Conservation (phyloP, 1,140 invertebrate genomes). For the Popillia japonica region DNA sequence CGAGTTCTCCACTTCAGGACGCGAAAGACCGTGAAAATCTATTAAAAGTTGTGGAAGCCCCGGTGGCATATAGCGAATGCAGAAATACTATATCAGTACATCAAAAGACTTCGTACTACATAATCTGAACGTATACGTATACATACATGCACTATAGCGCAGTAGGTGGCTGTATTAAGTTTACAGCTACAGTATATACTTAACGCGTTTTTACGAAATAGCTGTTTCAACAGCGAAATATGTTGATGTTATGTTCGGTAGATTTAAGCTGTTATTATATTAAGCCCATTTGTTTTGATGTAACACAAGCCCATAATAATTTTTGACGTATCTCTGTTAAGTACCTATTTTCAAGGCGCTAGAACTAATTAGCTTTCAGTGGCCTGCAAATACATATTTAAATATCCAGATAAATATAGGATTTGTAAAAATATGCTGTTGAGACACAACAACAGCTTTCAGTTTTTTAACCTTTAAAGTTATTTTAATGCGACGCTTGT, state of each 20-base stretch:
- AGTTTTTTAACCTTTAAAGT: too few relatives aligned
- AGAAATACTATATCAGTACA: conserved; percentile 17
- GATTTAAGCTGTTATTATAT: background rate
- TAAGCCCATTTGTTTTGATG: too few relatives aligned
- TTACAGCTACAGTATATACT: background rate
- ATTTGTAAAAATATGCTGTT: too few relatives aligned
- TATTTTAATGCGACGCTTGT: too few relatives aligned
- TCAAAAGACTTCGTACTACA: conserved; percentile 13
- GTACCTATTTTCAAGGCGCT: too few relatives aligned
- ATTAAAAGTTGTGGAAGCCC: conserved; percentile 10
- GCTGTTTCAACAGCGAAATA: background rate
- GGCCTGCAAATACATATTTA: too few relatives aligned
- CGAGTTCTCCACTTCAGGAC: conserved; percentile 17
- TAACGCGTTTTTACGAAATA: background rate
- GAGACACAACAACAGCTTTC: too few relatives aligned
- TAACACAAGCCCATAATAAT: too few relatives aligned
- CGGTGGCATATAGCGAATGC: conserved; percentile 6
- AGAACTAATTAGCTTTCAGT: too few relatives aligned
- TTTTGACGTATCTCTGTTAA: too few relatives aligned
- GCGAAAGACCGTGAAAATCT: conserved; percentile 27
- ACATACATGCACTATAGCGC: background rate
- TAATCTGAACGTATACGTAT: background rate
- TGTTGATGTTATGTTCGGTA: background rate
- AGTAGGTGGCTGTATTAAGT: background rate
- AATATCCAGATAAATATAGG: too few relatives aligned